Base-by-base conservation (phyloP, 2,113 vertebrate species). In the Pogona vitticeps region DNA sequence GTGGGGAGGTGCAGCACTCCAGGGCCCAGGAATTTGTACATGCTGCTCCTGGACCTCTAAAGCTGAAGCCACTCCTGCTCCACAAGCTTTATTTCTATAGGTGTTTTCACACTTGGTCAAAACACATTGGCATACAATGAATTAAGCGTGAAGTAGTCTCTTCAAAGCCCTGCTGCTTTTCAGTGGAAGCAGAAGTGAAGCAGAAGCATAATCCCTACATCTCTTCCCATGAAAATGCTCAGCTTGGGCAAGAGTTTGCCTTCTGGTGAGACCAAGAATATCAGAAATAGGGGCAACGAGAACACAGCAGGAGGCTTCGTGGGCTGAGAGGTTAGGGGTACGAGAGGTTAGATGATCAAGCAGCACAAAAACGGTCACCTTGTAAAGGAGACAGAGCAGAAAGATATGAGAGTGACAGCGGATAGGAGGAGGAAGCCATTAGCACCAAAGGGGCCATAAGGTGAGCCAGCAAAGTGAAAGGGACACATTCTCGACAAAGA, bases 381-480 rank as follows among this genome's bases (percentile, higher is more conserved):
- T 9, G 58, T 38, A 61, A 61, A 33, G 68, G 82, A 84, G 58
- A 67, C 42, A 67, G 72, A 40, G 71, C 80, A 76, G 80, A 76
- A 76, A 67, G 76, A 56, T 18, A 38, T 68, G 82, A 61, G 82
- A 72, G 7, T n/a, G 70, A 68, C 82, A 80, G 56, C 58, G 56
- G 76, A 84, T n/a, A 84, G 56, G 75, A 58, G 23, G 58, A 58
- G 77, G 70, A 33, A 80, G 8, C 59, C 71, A 76, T 80, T 84
- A 58, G 40, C 76, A 80, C 76, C 82, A 84, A n/a, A 75, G 56
- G 36, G 42, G 59, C 70, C 80, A 52, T 40, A 80, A 76, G 87
- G 61, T 75, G 83, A 84, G 84, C 75, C 75, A 15, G 76, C 76
- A 80, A 38, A 65, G 71, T 84, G 81, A 82, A 87, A 77, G 67